Evolutionary conservation across 2,888 invertebrate species (phyloP).

Genomic region (Blastobasis adustella): DNA sequence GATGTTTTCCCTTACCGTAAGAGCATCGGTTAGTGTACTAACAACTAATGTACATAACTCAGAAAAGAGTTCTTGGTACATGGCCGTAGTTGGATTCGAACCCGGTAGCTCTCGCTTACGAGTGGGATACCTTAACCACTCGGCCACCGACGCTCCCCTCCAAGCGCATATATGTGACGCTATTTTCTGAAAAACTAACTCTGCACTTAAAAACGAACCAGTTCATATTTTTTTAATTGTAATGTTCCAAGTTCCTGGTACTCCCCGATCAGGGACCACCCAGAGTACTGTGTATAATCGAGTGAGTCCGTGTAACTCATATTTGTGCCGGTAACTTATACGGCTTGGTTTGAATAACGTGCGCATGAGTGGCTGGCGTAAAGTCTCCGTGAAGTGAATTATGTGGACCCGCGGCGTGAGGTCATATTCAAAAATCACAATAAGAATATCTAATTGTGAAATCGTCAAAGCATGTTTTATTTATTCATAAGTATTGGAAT

Average conservation of each 20-base stretch:
- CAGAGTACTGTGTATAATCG: slow-evolving; percentile 31
- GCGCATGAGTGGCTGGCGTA: slow-evolving; percentile 13
- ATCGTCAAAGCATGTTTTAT: slow-evolving; percentile 2
- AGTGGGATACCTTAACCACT: too few relatives aligned
- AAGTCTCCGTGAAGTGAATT: slow-evolving; percentile 9
- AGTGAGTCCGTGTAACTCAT: slow-evolving; percentile 29
- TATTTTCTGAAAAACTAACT: neutral
- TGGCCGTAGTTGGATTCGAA: too few relatives aligned
- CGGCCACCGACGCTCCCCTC: too few relatives aligned
- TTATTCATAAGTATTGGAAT: slow-evolving; percentile 5
- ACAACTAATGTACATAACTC: too few relatives aligned
- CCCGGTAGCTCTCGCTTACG: too few relatives aligned
- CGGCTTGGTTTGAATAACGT: slow-evolving; percentile 22
- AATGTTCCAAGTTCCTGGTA: slow-evolving; percentile 25
- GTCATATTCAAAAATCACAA: neutral
- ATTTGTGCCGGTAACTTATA: slow-evolving; percentile 28
- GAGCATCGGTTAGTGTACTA: too few relatives aligned
- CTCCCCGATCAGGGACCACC: slow-evolving; percentile 37
- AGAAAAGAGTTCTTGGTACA: too few relatives aligned
- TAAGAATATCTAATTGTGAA: neutral
- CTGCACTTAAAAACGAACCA: neutral
- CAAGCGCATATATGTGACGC: too few relatives aligned
- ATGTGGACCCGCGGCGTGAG: slow-evolving; percentile 9
- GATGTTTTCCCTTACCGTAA: too few relatives aligned
- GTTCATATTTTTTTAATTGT: slow-evolving; percentile 26